phyloP scores from a whole-genome alignment of 1,140 invertebrate genomes.

The Druon quercuslanigerum region DNA sequence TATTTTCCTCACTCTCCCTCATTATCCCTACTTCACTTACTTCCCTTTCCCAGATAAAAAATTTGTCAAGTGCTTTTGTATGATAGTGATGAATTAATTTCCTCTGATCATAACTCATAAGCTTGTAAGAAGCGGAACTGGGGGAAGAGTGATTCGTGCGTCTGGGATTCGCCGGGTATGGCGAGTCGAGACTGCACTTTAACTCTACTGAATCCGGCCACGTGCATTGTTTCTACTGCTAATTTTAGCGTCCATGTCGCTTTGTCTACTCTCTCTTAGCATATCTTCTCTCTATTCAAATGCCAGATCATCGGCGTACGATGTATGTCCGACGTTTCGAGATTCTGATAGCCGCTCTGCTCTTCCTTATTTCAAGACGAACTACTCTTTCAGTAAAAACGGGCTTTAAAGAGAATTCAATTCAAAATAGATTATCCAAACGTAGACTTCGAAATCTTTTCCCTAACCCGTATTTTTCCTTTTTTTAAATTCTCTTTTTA shows the following conservation, averaged over 20 bases:
- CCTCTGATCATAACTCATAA: not conserved
- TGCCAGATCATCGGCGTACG: conserved; percentile 46
- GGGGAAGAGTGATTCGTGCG: conserved; percentile 49
- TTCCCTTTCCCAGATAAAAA: no score
- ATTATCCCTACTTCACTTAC: no score
- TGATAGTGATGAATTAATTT: no score
- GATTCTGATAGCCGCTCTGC: not conserved
- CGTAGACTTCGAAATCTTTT: no score
- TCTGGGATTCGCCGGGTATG: conserved; percentile 34
- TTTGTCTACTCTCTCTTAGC: conserved; percentile 54
- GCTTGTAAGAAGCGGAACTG: conserved; percentile 17
- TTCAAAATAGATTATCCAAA: no score
- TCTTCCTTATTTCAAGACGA: not conserved
- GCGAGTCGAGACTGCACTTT: conserved; percentile 47
- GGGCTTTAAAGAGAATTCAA: no score
- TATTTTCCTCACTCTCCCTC: no score
- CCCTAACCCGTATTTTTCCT: no score
- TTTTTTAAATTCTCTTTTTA: no score
- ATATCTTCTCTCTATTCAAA: conserved; percentile 52
- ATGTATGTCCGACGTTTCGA: not conserved
- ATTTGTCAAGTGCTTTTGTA: no score
- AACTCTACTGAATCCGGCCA: conserved; percentile 55
- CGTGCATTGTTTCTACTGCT: conserved; percentile 59
- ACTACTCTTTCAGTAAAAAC: not conserved
- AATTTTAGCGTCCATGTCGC: conserved; percentile 58